Evolutionary conservation across 1,140 invertebrate genomes (phyloP), one percentile per base, ranked within the genome.

Genomic region (Drosophila teissieri): DNA sequence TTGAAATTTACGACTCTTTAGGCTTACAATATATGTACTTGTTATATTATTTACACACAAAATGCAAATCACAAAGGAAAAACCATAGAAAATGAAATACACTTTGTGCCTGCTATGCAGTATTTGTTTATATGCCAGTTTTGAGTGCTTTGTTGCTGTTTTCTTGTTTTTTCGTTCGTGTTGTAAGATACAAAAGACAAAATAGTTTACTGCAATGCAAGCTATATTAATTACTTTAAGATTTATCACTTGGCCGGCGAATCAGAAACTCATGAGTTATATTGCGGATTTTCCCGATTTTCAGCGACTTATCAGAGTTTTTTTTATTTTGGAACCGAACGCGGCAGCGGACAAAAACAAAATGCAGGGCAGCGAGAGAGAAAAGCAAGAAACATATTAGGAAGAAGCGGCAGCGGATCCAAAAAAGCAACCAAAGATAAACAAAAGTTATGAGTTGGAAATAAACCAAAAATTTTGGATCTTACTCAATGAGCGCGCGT

Each of bases 381-480:
- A 58, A 65, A 52, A 15, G 10, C 39, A 44, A 37, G 65, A 22
- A 57, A 46, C 7, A 40, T 17, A 46, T 15, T 31, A 36, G 36
- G 40, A 27, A 64, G 51, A 48, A 54, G 51, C 53, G 40, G 44
- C 45, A 45, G 60, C 61, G 15, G 37, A 54, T 22, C 62, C 36
- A 54, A 54, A 69, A 69, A 69, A 70, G 49, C 42, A 57, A 65
- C 60, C 49, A 73, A 74, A 85, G 82, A 85, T 85, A 85, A 85
- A 85, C 82, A 85, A 86, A 85, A 86, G 82, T 86, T 86, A 86
- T 86, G 83, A 86, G 76, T 82, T 73, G 78, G 74, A 86, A 86
- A 88, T 86, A 86, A 86, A 86, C 75, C 77, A 86, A 82, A 86
- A 76, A 45, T 64, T 75, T 88, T 69, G 75, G 75, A 79, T 88